Base-by-base conservation (phyloP, 2,888 invertebrate species). In the Frankliniella fusca region DNA sequence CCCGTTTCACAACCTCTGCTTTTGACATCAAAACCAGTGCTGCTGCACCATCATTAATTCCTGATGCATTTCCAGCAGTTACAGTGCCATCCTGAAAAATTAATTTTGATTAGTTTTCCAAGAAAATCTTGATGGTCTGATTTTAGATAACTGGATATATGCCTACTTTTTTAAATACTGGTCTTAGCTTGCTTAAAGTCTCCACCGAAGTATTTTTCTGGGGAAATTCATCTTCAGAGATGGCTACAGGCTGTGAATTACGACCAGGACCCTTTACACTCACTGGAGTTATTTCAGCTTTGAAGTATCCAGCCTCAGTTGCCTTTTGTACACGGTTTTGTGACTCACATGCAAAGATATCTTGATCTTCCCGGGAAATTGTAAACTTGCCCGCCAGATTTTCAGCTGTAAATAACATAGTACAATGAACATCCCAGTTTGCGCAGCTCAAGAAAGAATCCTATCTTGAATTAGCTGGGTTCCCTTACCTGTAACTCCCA, bases 31-130 rank as follows among this genome's bases (percentile, higher is more conserved):
- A 86, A 27, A 97, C 88, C 1, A 97, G 89, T 1, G 94, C 96
- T 7, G 97, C 96, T 3, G 97, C 97, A 0, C 97, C 97, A 88
- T 98, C 98, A 87, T 95, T 95, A 61, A 95, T 90, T 49, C 94
- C 94, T 12, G 95, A 95, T 1, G 95, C 91, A 89, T 94, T 94
- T 80, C 93, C 38, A 38, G 38, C 38, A 2, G 38, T 38, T 9
- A 95, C 93, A 0, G 93, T 92, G 8, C 93, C 93, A 83, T 89
- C 88, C 90, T 91, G 85, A 81, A 86, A 85, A 65, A 65, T 80
- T 27, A 49, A 23, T 76, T 23, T 54, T 11, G 10, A 23, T 82
- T 38, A 81, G 80, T 80, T 20, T 11, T n/a, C 81, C 79, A 54
- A 81, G 15, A 80, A 28, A 80, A 81, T 80, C 61, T 80, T 80